Conservation (phyloP, 2,888 invertebrate species). For the Micropterix aruncella region DNA sequence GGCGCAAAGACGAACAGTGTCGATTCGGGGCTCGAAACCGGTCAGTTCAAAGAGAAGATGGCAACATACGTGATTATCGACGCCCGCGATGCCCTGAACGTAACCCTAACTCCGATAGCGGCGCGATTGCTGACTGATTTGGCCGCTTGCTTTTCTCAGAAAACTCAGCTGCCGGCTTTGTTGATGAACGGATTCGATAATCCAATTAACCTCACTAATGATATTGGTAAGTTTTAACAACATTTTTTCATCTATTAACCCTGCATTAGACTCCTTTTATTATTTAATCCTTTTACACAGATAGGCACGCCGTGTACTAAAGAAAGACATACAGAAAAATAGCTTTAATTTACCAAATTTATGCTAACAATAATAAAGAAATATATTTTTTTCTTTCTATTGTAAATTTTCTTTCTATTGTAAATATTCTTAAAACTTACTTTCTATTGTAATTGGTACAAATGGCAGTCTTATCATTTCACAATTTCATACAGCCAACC, state of each 20-base stretch:
- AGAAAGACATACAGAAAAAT: too few relatives aligned
- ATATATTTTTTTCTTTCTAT: too few relatives aligned
- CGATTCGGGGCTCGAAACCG: conserved; percentile 35
- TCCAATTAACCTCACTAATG: conserved; percentile 41
- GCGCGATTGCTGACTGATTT: conserved; percentile 41
- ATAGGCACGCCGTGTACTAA: too few relatives aligned
- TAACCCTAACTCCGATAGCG: conserved; percentile 53
- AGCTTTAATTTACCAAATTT: too few relatives aligned
- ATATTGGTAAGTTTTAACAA: conserved; percentile 30
- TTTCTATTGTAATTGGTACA: too few relatives aligned
- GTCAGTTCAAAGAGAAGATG: conserved; percentile 22
- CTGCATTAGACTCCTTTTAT: too few relatives aligned
- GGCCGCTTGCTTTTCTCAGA: conserved; percentile 24
- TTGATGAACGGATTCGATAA: conserved; percentile 22
- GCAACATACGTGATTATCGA: conserved; percentile 57
- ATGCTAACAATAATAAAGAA: too few relatives aligned
- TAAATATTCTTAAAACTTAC: too few relatives aligned
- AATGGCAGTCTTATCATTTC: too few relatives aligned
- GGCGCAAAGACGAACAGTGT: conserved; percentile 28
- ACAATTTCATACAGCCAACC: too few relatives aligned
- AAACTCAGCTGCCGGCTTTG: conserved; percentile 21
- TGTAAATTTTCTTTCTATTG: too few relatives aligned
- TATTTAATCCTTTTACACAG: too few relatives aligned
- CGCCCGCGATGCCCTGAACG: conserved; percentile 48
- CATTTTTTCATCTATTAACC: not conserved